phyloP scores from a whole-genome alignment of 2,888 invertebrate genomes.

The Scrobipalpa atriplicella region DNA sequence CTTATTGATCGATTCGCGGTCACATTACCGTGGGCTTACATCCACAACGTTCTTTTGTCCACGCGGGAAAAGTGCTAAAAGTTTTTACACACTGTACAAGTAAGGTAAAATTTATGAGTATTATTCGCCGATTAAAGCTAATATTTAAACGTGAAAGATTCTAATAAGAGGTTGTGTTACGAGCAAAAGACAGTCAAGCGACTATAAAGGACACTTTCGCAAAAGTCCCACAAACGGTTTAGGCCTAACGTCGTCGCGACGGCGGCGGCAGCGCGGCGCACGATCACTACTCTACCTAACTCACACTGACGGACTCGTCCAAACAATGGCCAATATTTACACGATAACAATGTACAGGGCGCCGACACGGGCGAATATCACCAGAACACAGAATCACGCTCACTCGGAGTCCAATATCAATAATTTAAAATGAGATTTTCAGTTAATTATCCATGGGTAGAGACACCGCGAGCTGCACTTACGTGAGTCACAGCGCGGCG shows the following conservation, averaged over 20 bases:
- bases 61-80: constrained; percentile 26
- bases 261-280: constrained; percentile 47
- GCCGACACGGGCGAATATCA: constrained; percentile 61
- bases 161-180: constrained; percentile 59
- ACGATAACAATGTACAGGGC: constrained; percentile 52
- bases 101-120: constrained; percentile 7
- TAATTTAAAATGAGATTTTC: constrained; percentile 58
- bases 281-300: constrained; percentile 61
- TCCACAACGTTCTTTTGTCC: constrained; percentile 20
- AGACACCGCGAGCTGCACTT: constrained; percentile 36
- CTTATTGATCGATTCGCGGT: constrained; percentile 32
- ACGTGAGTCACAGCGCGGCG: constrained; percentile 31
- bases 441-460: constrained; percentile 35
- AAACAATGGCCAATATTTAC: constrained; percentile 70
- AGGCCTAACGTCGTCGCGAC: constrained; percentile 67
- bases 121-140: not conserved
- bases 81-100: not conserved
- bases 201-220: constrained; percentile 72
- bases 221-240: constrained; percentile 62
- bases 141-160: constrained; percentile 21
- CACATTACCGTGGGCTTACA: constrained; percentile 25
- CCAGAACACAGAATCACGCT: constrained; percentile 76
- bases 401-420: constrained; percentile 77
- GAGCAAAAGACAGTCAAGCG: constrained; percentile 54
- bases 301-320: constrained; percentile 67